These are phyloP conservation scores for Elgonia sp. DNA, from an alignment of 2,888 invertebrate species.

Conservation along the genomic window DNA sequence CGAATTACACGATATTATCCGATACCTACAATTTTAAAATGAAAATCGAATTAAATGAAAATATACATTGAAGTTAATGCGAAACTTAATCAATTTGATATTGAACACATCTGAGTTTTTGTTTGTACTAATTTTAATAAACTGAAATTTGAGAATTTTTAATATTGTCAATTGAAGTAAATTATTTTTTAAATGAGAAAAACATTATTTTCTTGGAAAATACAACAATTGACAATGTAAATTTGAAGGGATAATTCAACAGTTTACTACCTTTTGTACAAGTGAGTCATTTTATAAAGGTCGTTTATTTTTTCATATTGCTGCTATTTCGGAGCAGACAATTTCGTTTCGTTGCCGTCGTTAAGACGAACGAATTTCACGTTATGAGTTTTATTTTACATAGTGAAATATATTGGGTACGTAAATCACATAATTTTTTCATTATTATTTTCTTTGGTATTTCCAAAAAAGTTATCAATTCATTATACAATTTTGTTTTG, in stretches of 20 bases:
- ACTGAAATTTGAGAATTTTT: not conserved
- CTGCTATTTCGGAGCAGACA: slow-evolving; percentile 2
- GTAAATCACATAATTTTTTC: slow-evolving; percentile 1
- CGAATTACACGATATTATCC: slow-evolving; percentile 1
- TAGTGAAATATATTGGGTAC: not conserved
- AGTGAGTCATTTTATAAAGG: not conserved
- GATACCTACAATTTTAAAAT: slow-evolving; percentile 1
- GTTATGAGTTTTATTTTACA: slow-evolving; percentile 31
- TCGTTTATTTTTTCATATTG: slow-evolving; percentile 35
- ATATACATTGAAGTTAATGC: slow-evolving; percentile 15
- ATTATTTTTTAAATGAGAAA: not conserved
- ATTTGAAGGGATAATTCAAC: slow-evolving; percentile 21
- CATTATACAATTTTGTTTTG: no score
- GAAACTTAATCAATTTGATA: slow-evolving; percentile 8
- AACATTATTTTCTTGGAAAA: not conserved
- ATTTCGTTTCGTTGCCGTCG: slow-evolving; percentile 4
- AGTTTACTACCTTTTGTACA: not conserved
- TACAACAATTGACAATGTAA: slow-evolving; percentile 27
- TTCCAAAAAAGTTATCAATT: no score
- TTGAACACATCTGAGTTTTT: not conserved
- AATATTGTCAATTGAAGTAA: not conserved
- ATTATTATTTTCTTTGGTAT: no score
- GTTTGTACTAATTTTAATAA: slow-evolving; percentile 20
- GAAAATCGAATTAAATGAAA: slow-evolving; percentile 11
- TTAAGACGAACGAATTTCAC: slow-evolving; percentile 28